Percentiles rank a stretch among this genome's conserved stretches.
Evolutionary conservation across 2,797 vertebrate genomes (phyloP).

Genomic region (Sebastiscus tertius): DNA sequence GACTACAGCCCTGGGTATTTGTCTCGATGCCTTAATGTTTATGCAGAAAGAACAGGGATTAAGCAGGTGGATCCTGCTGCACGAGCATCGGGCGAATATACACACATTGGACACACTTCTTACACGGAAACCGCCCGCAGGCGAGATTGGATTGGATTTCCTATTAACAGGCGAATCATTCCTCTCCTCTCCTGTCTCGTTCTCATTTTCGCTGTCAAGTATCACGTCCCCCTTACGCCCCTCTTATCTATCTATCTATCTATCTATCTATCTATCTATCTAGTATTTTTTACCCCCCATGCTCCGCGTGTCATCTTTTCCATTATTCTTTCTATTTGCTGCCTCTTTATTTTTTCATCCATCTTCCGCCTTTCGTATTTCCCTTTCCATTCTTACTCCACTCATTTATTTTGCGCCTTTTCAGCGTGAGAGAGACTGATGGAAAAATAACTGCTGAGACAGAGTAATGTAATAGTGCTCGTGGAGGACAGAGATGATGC

Average conservation of each 20-base stretch:
- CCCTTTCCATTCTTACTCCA: not conserved
- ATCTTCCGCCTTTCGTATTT: conserved; percentile 14
- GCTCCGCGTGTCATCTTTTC: not conserved
- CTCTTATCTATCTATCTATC: not conserved
- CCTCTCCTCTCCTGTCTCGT: conserved; percentile 14
- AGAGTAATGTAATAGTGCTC: conserved; percentile 8
- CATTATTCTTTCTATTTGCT: conserved; percentile 10
- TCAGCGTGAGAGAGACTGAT: conserved; percentile 1
- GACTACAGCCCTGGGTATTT: too few relatives aligned
- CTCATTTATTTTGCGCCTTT: not conserved
- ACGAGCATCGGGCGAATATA: not conserved
- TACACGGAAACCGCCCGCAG: conserved; percentile 22
- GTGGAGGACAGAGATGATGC: conserved; percentile 20
- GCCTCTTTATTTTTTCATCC: not conserved
- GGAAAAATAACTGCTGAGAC: conserved; percentile 25
- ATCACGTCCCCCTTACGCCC: not conserved
- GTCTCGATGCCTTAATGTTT: not conserved
- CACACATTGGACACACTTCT: not conserved
- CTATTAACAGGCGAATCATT: conserved; percentile 39
- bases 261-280: not conserved
- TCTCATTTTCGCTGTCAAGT: conserved; percentile 20
- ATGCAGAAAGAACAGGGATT: not conserved
- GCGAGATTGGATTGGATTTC: conserved; percentile 52
- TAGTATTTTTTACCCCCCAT: not conserved
- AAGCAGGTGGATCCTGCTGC: not conserved